Evolutionary conservation across 2,113 vertebrate species (phyloP).

Genomic region (Channa argus): DNA sequence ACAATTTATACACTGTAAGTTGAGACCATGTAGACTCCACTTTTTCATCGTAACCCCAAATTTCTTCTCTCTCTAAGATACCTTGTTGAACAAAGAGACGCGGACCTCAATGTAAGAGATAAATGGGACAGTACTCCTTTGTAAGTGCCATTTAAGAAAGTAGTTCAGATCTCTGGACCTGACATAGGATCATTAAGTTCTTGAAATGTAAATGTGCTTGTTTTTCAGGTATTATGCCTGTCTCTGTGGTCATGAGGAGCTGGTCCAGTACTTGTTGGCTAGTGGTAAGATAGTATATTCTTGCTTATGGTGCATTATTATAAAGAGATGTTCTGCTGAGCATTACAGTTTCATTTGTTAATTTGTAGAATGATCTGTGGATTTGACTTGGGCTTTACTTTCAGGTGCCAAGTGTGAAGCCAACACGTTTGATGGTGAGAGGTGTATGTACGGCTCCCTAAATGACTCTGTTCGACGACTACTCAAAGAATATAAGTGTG

Average conservation of each 20-base stretch:
- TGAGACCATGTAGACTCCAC: neutral
- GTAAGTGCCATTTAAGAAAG: slow-evolving; percentile 83
- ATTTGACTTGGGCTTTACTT: neutral
- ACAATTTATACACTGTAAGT: too few relatives aligned
- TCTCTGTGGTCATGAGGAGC: slow-evolving; percentile 95
- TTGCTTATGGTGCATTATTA: neutral
- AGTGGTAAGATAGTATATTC: slow-evolving; percentile 85
- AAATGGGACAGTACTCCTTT: slow-evolving; percentile 98
- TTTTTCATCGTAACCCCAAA: neutral
- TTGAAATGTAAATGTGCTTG: neutral
- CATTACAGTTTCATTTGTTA: neutral
- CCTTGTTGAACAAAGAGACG: slow-evolving; percentile 95
- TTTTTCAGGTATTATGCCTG: slow-evolving; percentile 93
- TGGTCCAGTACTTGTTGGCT: slow-evolving; percentile 95
- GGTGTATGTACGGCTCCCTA: slow-evolving; percentile 93
- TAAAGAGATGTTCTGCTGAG: neutral
- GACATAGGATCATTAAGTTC: neutral
- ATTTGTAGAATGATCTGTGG: neutral
- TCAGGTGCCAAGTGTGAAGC: slow-evolving; percentile 95
- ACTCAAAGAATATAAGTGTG: slow-evolving; percentile 94
- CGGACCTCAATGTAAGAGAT: slow-evolving; percentile 96
- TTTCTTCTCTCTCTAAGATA: slow-evolving; percentile 83
- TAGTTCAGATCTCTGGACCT: neutral
- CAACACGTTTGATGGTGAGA: slow-evolving; percentile 96
- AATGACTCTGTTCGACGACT: slow-evolving; percentile 90